Evolutionary conservation across 2,113 vertebrate species (phyloP).

Genomic region (Natator depressus): DNA sequence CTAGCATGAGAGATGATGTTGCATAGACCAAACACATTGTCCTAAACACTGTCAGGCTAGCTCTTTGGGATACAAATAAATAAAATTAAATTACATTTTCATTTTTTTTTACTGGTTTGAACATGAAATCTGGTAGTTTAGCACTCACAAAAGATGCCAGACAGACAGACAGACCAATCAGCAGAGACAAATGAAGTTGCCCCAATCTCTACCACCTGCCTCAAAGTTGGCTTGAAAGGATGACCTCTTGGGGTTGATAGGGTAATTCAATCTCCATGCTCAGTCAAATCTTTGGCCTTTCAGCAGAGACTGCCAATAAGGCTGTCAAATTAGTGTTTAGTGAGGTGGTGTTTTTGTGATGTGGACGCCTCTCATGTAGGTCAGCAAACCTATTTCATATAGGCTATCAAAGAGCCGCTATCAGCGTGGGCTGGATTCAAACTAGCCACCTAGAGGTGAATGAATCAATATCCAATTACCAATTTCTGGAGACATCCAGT

Average conservation of each 20-base stretch:
- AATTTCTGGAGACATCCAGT: background rate
- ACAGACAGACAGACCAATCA: background rate
- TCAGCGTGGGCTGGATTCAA: background rate
- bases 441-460: background rate
- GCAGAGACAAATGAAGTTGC: background rate
- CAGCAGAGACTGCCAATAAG: background rate
- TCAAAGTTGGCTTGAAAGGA: background rate
- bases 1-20: background rate
- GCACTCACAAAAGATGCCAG: fast-evolving
- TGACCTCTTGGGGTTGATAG: background rate
- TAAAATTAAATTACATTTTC: background rate
- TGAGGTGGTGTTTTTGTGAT: background rate
- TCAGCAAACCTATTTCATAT: background rate
- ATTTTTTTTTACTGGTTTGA: background rate
- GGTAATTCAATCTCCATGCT: background rate
- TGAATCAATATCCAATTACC: background rate
- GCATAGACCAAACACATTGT: background rate
- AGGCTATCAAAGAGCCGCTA: background rate
- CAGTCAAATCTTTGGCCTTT: fast-evolving
- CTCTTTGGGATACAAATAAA: fast-evolving
- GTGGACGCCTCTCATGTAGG: background rate
- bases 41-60: background rate
- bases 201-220: background rate
- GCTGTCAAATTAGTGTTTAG: background rate
- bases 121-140: background rate